Evolutionary conservation across 92 coral and sea anemone species (phyloP).

Genomic region (Phenganax subtilis): DNA sequence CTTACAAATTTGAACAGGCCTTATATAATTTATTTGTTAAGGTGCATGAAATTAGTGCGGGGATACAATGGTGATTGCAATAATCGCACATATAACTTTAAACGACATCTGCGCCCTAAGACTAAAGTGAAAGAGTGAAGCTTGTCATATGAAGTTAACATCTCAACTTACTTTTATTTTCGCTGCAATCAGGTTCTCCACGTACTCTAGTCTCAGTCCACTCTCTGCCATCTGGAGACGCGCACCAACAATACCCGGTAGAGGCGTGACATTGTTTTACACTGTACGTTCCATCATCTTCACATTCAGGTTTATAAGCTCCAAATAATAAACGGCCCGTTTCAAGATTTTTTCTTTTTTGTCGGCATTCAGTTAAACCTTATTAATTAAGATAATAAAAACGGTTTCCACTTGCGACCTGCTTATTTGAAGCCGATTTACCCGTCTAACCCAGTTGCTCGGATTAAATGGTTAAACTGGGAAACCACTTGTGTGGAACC

Average conservation of each 20-base stretch:
- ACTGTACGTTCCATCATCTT: constrained; percentile 62
- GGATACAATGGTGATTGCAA: no score
- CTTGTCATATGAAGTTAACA: background rate
- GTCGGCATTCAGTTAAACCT: constrained; percentile 74
- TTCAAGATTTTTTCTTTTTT: constrained; percentile 52
- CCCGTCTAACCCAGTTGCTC: background rate
- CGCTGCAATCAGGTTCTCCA: constrained; percentile 57
- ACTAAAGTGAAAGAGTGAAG: background rate
- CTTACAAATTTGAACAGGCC: no score
- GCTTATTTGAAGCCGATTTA: background rate
- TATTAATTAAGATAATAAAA: background rate
- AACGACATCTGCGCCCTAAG: background rate
- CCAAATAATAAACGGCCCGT: constrained; percentile 60
- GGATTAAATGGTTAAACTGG: background rate
- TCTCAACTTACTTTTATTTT: constrained; percentile 29
- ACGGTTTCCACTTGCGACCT: background rate
- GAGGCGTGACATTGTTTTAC: constrained; percentile 65
- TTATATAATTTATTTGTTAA: no score
- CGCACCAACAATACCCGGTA: constrained; percentile 79
- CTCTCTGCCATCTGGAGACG: constrained; percentile 64
- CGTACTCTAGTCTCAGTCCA: constrained; percentile 79
- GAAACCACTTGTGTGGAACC: background rate
- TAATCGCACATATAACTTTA: background rate
- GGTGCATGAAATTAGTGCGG: no score
- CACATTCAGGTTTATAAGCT: constrained; percentile 64